A percentile compares a stretch with the other conserved stretches of the same genome.
Evolutionary conservation across 2,113 vertebrate species (phyloP).

Genomic region (Anolis sagrei): DNA sequence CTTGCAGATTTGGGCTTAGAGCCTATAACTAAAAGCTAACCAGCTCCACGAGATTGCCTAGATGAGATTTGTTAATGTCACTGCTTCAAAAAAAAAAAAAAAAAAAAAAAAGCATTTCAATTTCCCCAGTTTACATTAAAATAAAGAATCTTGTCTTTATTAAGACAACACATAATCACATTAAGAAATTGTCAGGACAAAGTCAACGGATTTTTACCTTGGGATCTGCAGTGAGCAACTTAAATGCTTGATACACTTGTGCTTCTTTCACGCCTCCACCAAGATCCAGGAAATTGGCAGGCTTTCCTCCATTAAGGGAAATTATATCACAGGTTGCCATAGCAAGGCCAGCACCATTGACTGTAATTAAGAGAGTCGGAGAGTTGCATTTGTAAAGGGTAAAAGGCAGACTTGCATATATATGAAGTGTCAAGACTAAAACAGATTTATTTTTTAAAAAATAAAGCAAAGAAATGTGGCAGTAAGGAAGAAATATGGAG

Average conservation of each 20-base stretch:
- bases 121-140: neutral
- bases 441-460: neutral
- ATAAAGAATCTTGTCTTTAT: fast-evolving
- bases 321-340: slow-evolving; percentile 99
- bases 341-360: slow-evolving; percentile 96
- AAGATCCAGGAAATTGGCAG: slow-evolving; percentile 97
- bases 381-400: neutral
- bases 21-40: neutral
- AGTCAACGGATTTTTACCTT: slow-evolving; percentile 81
- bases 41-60: neutral
- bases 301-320: slow-evolving; percentile 93
- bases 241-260: slow-evolving; percentile 97
- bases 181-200: neutral
- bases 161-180: neutral
- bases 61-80: neutral
- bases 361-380: slow-evolving; percentile 73
- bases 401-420: neutral
- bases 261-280: slow-evolving; percentile 97
- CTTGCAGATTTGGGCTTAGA: neutral
- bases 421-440: neutral
- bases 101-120: neutral
- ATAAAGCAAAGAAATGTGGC: neutral
- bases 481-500: neutral
- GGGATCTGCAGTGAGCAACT: slow-evolving; percentile 93
- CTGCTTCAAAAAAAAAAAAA: neutral